Evolutionary conservation across 1,140 invertebrate genomes (phyloP).

Genomic region (Drosophila gunungcola): DNA sequence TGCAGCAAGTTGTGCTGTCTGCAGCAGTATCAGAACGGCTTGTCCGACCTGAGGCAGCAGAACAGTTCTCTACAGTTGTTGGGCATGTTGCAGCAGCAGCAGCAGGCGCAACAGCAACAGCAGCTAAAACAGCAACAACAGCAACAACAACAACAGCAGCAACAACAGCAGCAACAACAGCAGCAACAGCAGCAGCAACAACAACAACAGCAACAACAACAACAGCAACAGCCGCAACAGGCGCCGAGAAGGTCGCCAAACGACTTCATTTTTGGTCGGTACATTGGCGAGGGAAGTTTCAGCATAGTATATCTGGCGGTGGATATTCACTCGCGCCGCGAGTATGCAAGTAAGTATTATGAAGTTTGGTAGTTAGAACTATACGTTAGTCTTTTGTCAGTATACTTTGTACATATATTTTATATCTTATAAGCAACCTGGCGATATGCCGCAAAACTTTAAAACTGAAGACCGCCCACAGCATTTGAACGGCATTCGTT

Average conservation of each 20-base stretch:
- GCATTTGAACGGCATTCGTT: slow-evolving; percentile 32
- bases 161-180: slow-evolving; percentile 19
- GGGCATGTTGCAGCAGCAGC: slow-evolving; percentile 42
- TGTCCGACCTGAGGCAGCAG: slow-evolving; percentile 20
- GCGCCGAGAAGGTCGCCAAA: slow-evolving; percentile 90
- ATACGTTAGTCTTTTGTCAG: background rate
- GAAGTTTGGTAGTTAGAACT: background rate
- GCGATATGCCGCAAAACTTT: no score
- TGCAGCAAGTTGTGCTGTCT: slow-evolving; percentile 58
- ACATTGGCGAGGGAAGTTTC: slow-evolving; percentile 98
- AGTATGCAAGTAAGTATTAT: slow-evolving; percentile 95
- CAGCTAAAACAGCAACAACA: slow-evolving; percentile 27
- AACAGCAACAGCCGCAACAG: slow-evolving; percentile 55
- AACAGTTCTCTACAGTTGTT: slow-evolving; percentile 12
- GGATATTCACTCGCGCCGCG: slow-evolving; percentile 94
- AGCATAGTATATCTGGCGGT: slow-evolving; percentile 97
- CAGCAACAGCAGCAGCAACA: slow-evolving; percentile 26
- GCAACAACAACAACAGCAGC: slow-evolving; percentile 36
- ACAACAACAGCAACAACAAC: slow-evolving; percentile 23
- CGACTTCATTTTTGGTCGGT: slow-evolving; percentile 97
- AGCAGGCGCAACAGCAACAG: slow-evolving; percentile 21
- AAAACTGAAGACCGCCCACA: slow-evolving; percentile 20
- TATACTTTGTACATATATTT: no score
- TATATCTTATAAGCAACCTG: no score
- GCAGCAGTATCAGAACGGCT: slow-evolving; percentile 43